phyloP scores from a whole-genome alignment of 1,140 invertebrate species.

The Magallana gigas region DNA sequence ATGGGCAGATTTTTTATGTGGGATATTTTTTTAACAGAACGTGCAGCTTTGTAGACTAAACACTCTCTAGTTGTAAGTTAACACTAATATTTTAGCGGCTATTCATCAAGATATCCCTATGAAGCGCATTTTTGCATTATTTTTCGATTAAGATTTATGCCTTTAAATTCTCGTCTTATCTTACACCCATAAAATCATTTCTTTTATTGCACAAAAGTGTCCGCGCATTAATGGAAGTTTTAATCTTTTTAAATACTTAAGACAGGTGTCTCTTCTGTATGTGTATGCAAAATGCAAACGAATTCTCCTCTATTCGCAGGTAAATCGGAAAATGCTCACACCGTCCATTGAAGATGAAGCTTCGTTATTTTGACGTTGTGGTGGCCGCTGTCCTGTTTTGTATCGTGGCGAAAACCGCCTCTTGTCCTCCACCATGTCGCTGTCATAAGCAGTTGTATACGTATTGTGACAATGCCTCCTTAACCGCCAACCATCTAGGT shows the following conservation, averaged over 20 bases:
- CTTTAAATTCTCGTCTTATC: slow-evolving; percentile 20
- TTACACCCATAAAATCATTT: slow-evolving; percentile 28
- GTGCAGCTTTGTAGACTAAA: background rate
- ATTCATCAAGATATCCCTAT: background rate
- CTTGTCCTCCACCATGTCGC: slow-evolving; percentile 57
- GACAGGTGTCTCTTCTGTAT: background rate
- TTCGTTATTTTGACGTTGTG: background rate
- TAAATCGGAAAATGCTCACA: slow-evolving; percentile 30
- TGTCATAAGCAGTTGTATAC: slow-evolving; percentile 61
- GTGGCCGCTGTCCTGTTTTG: background rate
- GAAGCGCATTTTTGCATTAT: slow-evolving; percentile 26
- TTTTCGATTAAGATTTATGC: slow-evolving; percentile 34
- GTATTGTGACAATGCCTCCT: slow-evolving; percentile 54
- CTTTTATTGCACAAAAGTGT: slow-evolving; percentile 23
- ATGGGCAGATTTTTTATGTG: background rate
- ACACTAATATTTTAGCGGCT: slow-evolving; percentile 13
- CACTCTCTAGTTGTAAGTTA: slow-evolving; percentile 12
- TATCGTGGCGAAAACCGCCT: background rate
- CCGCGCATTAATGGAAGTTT: slow-evolving; percentile 6
- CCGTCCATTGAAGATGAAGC: slow-evolving; percentile 28
- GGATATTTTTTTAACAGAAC: background rate
- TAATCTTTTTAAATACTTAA: slow-evolving; percentile 11
- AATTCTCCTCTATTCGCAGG: slow-evolving; percentile 13
- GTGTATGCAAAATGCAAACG: background rate
- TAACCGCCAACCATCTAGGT: slow-evolving; percentile 38